These are phyloP conservation scores for Limnephilus lunatus DNA, from an alignment of 2,888 invertebrate genomes.

Conservation along the genomic window DNA sequence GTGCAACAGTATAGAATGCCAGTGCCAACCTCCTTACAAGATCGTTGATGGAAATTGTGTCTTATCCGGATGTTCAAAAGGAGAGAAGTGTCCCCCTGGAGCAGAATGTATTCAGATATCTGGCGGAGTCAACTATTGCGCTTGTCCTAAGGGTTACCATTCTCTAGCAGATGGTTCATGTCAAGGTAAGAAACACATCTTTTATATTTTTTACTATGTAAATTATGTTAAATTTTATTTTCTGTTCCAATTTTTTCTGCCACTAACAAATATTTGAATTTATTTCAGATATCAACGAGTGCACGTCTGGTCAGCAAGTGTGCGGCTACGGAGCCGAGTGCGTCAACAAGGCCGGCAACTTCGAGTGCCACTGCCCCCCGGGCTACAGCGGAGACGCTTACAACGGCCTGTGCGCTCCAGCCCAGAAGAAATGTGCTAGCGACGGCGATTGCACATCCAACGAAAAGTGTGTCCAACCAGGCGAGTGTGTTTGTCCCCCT, in stretches of 20 bases:
- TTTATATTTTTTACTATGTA: background rate
- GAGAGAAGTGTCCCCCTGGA: constrained; percentile 89
- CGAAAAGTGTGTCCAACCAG: constrained; percentile 94
- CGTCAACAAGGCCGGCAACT: constrained; percentile 86
- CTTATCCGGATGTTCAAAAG: constrained; percentile 88
- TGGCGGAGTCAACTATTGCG: constrained; percentile 94
- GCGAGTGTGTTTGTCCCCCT: constrained; percentile 93
- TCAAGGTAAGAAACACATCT: constrained; percentile 71
- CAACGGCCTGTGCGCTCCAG: constrained; percentile 88
- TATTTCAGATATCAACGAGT: constrained; percentile 86
- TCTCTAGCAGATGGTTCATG: constrained; percentile 89
- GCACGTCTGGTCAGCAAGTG: constrained; percentile 83
- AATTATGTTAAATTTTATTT: background rate
- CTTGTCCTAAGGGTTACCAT: constrained; percentile 91
- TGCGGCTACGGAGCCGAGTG: constrained; percentile 94
- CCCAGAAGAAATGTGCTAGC: constrained; percentile 88
- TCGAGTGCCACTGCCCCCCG: constrained; percentile 87
- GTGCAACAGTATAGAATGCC: constrained; percentile 89
- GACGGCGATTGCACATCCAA: constrained; percentile 91
- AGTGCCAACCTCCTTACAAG: constrained; percentile 92
- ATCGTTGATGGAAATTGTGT: constrained; percentile 90
- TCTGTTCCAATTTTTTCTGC: background rate
- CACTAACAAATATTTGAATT: background rate
- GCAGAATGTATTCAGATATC: constrained; percentile 94
- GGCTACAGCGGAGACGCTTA: constrained; percentile 90